Evolutionary conservation across 2,888 invertebrate genomes (phyloP).

Genomic region (Gisinianus flammeolus): DNA sequence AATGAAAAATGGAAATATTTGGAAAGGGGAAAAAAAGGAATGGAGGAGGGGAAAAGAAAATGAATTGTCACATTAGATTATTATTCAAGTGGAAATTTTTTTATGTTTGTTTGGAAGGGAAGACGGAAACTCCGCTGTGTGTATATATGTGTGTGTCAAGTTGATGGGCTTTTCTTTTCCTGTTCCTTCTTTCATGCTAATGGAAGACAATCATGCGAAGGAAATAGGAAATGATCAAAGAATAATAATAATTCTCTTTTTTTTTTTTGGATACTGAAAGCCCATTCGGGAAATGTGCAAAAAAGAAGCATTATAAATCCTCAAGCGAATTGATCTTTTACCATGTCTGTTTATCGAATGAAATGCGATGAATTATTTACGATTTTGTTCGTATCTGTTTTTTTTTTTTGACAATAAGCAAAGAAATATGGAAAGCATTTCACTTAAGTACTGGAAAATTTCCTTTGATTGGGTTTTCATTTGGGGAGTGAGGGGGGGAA

Average conservation of each 20-base stretch:
- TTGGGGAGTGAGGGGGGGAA: background rate
- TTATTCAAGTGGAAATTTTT: background rate
- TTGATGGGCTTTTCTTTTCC: background rate
- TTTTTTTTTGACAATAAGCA: too few relatives aligned
- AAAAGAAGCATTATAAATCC: too few relatives aligned
- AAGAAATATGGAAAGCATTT: too few relatives aligned
- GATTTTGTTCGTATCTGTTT: too few relatives aligned
- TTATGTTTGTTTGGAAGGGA: background rate
- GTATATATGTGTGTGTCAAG: background rate
- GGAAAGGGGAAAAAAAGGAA: background rate
- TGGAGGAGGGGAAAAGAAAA: background rate
- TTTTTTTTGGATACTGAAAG: background rate
- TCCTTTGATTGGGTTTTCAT: too few relatives aligned
- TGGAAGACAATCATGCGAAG: background rate
- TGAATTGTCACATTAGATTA: background rate
- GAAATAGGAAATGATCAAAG: background rate
- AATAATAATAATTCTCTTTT: background rate
- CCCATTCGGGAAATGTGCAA: too few relatives aligned
- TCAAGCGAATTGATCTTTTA: too few relatives aligned
- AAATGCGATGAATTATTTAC: too few relatives aligned
- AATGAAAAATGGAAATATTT: background rate
- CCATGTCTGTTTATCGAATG: too few relatives aligned
- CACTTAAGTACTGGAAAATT: too few relatives aligned
- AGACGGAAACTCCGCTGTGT: background rate
- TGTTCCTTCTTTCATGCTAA: background rate